These are phyloP conservation scores for Drosophila pruinosa DNA, from an alignment of 1,140 invertebrate genomes.

Conservation along the genomic window DNA sequence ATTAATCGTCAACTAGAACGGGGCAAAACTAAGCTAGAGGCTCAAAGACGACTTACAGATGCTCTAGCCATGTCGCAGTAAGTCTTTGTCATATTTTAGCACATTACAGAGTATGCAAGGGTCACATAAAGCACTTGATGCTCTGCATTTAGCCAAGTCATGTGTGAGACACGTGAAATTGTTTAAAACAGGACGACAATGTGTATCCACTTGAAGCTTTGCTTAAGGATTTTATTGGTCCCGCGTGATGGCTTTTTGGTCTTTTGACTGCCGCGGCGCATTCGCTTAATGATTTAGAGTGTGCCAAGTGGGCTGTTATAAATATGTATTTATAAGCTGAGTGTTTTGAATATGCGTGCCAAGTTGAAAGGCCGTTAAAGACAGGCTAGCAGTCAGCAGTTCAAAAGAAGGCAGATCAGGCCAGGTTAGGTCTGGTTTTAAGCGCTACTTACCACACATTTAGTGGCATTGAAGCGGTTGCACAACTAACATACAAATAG, in stretches of 20 bases:
- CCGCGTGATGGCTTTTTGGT: slow-evolving; percentile 42
- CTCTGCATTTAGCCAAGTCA: no score
- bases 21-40: neutral
- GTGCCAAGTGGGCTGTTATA: slow-evolving; percentile 75
- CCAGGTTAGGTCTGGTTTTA: slow-evolving; percentile 29
- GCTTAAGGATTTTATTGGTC: slow-evolving; percentile 65
- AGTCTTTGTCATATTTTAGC: neutral
- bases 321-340: slow-evolving; percentile 44
- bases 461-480: slow-evolving; percentile 12
- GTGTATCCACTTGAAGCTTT: slow-evolving; percentile 22
- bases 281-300: slow-evolving; percentile 74
- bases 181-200: slow-evolving; percentile 45
- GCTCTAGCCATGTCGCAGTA: neutral
- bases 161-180: slow-evolving; percentile 45
- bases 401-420: slow-evolving; percentile 13
- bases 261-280: slow-evolving; percentile 18
- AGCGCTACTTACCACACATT: slow-evolving; percentile 43
- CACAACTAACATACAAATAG: neutral
- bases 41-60: no score
- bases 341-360: slow-evolving; percentile 45
- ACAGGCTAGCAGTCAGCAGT: slow-evolving; percentile 24
- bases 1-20: slow-evolving; percentile 62
- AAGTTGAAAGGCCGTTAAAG: slow-evolving; percentile 49
- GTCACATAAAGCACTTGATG: no score
- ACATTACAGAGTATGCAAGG: neutral